Evolutionary conservation across 1,140 invertebrate species (phyloP).

Genomic region (Caenorhabditis brenneri): DNA sequence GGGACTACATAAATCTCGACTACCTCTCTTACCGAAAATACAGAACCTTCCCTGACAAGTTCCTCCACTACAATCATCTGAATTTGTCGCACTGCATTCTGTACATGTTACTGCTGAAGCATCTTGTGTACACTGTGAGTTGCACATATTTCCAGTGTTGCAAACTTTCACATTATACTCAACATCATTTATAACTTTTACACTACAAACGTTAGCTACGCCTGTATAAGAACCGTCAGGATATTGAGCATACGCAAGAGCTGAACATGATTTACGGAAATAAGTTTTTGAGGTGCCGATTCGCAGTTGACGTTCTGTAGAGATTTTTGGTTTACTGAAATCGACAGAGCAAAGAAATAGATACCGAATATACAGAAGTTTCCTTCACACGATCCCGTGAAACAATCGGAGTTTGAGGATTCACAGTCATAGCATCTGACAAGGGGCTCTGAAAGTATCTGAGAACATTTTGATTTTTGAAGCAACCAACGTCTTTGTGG

Average conservation of each 20-base stretch:
- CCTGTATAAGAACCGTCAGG: constrained; percentile 33
- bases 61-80: constrained; percentile 11
- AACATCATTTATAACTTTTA: constrained; percentile 45
- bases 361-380: constrained; percentile 44
- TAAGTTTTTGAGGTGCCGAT: neutral
- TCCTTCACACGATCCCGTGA: constrained; percentile 17
- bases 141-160: constrained; percentile 45
- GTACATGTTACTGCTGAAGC: constrained; percentile 6
- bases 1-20: no score
- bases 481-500: constrained; percentile 39
- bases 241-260: constrained; percentile 38
- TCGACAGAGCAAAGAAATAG: neutral
- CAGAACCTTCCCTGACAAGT: constrained; percentile 20
- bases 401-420: neutral
- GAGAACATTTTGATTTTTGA: neutral
- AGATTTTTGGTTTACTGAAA: neutral
- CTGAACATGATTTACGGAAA: constrained; percentile 16
- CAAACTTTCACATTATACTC: constrained; percentile 46
- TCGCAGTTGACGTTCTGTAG: constrained; percentile 11
- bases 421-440: constrained; percentile 48
- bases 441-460: constrained; percentile 31
- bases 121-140: constrained; percentile 25
- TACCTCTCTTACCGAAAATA: neutral
- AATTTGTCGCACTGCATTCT: neutral
- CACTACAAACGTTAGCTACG: neutral